Base-by-base conservation (phyloP, 2,888 invertebrate genomes). In the Acronicta psi region DNA sequence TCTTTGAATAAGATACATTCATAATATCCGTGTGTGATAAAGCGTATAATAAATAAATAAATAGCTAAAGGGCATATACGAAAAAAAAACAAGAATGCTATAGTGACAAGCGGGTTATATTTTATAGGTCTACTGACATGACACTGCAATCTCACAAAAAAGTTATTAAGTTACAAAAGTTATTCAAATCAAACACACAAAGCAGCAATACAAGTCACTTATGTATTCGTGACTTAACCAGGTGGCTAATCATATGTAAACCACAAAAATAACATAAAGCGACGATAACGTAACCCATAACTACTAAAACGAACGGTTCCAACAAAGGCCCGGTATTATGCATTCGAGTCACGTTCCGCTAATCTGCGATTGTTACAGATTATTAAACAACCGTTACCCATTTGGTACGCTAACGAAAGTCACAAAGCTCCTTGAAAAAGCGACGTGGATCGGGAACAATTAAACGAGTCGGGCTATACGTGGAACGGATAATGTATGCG, bases 351-450 rank as follows among this genome's bases (percentile, higher is more conserved):
- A 84, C 86, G 84, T 81, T 64, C 69, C 75, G 64, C 82, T 84
- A 86, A 86, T 85, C 82, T 79, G 66, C 80, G 80, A 82, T 81
- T 81, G 82, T 82, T 83, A 83, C 79, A 79, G 79, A 84, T 86
- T 86, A 87, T 86, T 83, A 82, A 79, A 73, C 78, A 83, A 82
- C 78, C 73, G 73, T 81, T 83, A 78, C 77, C 78, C 60, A 75
- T 81, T 82, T 63, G 62, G 75, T 80, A 76, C 68, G 60, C 75
- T 63, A 73, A 74, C 75, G 75, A 78, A 82, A 75, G 79, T 77
- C 77, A 80, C 77, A 75, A 77, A 74, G 71, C 67, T 56, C 50
- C 52, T 79, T 72, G 69, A 80, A 83, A 79, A 82, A 70, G 71
- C 63, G 74, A 59, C 69, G 69, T 82, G 80, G 68, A 78, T 65